A percentile compares a stretch with the other conserved stretches of the same genome.
Evolutionary conservation across 2,113 vertebrate species (phyloP).

Genomic region (Poicephalus gulielmi): DNA sequence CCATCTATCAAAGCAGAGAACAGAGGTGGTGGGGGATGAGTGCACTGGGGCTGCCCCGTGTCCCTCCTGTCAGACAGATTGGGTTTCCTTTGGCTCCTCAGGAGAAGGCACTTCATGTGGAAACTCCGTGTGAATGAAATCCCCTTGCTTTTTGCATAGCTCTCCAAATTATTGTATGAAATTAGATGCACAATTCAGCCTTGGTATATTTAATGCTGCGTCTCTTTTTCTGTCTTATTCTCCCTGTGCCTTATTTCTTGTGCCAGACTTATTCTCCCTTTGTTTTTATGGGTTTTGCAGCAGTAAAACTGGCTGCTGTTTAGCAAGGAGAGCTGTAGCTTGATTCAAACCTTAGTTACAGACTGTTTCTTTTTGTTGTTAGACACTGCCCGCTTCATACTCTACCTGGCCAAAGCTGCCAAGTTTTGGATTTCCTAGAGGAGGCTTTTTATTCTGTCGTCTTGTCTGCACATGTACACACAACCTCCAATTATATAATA

Average conservation of each 20-base stretch:
- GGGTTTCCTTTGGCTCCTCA: background rate
- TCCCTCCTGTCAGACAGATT: background rate
- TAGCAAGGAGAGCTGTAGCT: constrained; percentile 71
- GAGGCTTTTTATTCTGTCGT: constrained; percentile 79
- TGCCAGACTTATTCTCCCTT: constrained; percentile 65
- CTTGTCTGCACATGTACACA: constrained; percentile 81
- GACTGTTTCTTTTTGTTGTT: constrained; percentile 78
- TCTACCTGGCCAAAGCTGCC: constrained; percentile 78
- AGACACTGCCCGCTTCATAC: constrained; percentile 70
- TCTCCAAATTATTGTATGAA: constrained; percentile 37
- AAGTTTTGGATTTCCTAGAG: constrained; percentile 81
- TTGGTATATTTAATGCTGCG: background rate
- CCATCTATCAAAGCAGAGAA: background rate
- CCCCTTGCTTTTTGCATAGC: background rate
- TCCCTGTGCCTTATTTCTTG: constrained; percentile 57
- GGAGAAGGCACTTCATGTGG: background rate
- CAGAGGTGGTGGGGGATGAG: background rate
- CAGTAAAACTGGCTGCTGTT: constrained; percentile 72
- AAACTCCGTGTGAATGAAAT: constrained; percentile 23
- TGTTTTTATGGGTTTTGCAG: constrained; percentile 70
- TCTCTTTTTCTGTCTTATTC: constrained; percentile 25
- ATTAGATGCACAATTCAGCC: constrained; percentile 2
- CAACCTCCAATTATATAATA: constrained; percentile 80
- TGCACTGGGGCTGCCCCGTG: background rate
- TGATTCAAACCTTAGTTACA: constrained; percentile 71